Conservation (phyloP, 2,888 invertebrate species). For the Oeneis ivallda region DNA sequence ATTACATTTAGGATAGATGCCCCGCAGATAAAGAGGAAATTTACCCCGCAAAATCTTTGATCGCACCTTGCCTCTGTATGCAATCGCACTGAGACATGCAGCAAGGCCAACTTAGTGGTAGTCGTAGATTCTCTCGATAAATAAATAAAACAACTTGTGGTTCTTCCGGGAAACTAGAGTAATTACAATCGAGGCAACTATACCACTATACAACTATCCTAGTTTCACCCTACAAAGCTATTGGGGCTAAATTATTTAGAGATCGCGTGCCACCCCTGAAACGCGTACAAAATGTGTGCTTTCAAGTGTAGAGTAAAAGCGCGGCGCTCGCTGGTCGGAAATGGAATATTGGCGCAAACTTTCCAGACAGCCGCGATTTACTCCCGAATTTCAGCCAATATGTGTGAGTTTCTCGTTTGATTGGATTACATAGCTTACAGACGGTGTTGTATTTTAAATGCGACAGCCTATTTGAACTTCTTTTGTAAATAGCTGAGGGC, state of each 20-base stretch:
- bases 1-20: no score
- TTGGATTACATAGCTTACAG: conserved; percentile 1
- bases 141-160: no score
- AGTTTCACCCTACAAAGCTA: no score
- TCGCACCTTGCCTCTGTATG: no score
- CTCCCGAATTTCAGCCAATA: conserved; percentile 35
- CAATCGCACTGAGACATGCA: no score
- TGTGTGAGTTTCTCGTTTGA: conserved; percentile 29
- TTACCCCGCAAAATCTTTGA: no score
- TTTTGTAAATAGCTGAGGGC: neutral
- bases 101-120: no score
- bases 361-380: conserved; percentile 47
- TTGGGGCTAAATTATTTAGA: neutral
- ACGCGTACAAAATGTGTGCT: conserved; percentile 30
- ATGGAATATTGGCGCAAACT: conserved; percentile 53
- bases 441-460: neutral
- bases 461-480: neutral
- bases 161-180: no score
- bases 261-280: conserved; percentile 5
- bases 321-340: conserved; percentile 45
- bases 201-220: no score
- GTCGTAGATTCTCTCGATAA: no score
- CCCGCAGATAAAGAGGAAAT: no score
- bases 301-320: conserved; percentile 31
- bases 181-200: no score